Conservation (phyloP, 1,140 invertebrate genomes). For the Arctopsyche grandis region DNA sequence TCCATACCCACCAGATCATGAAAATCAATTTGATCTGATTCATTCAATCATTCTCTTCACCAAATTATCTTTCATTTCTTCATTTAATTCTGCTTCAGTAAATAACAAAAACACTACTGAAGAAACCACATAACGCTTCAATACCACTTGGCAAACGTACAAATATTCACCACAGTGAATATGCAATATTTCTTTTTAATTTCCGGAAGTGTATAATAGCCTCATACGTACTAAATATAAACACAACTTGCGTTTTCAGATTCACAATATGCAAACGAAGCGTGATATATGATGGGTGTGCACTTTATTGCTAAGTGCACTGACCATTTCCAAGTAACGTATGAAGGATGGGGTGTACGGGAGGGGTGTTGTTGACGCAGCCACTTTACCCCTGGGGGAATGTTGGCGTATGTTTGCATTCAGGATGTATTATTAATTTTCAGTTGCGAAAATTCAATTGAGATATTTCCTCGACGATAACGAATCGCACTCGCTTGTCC, state of each 20-base stretch:
- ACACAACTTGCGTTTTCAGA: conserved; percentile 3
- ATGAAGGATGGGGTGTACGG: neutral
- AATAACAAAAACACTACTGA: no score
- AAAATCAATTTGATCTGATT: no score
- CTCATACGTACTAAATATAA: neutral
- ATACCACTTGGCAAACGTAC: no score
- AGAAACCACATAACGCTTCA: no score
- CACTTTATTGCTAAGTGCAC: conserved; percentile 51
- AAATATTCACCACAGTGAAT: no score
- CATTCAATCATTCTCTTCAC: no score
- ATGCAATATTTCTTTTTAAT: no score
- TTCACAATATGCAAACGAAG: conserved; percentile 33
- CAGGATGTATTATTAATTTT: conserved; percentile 54
- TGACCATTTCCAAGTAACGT: conserved; percentile 46
- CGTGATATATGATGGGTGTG: conserved; percentile 30
- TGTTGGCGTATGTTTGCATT: conserved; percentile 50
- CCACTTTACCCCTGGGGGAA: conserved; percentile 46
- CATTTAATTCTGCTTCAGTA: no score
- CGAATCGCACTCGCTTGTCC: neutral
- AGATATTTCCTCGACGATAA: conserved; percentile 38
- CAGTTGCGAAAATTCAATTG: conserved; percentile 54
- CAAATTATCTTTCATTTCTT: no score
- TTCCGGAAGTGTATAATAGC: neutral
- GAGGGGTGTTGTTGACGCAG: conserved; percentile 47
- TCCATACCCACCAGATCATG: no score